phyloP scores from a whole-genome alignment of 2,113 vertebrate genomes.

The Peucedramus taeniatus region DNA sequence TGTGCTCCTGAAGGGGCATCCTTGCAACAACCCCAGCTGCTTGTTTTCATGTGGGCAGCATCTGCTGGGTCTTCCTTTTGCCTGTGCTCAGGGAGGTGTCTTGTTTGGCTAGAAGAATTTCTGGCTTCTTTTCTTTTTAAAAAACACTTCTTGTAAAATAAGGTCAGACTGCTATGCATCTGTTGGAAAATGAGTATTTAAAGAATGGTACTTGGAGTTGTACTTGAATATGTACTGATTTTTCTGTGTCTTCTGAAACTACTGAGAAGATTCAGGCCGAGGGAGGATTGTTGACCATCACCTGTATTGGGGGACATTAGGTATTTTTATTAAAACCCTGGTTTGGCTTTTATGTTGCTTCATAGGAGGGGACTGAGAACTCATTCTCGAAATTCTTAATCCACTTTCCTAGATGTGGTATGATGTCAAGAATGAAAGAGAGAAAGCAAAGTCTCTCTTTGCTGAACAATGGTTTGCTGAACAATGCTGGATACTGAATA shows the following conservation, averaged over 20 bases:
- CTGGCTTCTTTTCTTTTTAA: background rate
- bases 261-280: background rate
- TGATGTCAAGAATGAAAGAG: background rate
- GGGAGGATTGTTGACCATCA: background rate
- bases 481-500: background rate
- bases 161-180: background rate
- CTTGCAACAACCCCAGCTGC: rapidly evolving
- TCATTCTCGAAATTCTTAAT: background rate
- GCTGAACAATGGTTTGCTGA: background rate
- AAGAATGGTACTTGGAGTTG: background rate
- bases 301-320: rapidly evolving
- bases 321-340: background rate
- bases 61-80: background rate
- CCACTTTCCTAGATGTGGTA: background rate
- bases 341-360: background rate
- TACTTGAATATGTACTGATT: background rate
- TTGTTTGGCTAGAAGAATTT: background rate
- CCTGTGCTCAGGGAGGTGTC: background rate
- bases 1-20: background rate
- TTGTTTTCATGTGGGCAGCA: background rate
- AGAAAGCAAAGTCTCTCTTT: background rate
- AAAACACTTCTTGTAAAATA: background rate
- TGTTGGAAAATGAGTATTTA: background rate
- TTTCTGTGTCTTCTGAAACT: background rate
- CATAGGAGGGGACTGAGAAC: background rate